Conservation (phyloP, 2,113 vertebrate species). For the Clarias macrocephalus region DNA sequence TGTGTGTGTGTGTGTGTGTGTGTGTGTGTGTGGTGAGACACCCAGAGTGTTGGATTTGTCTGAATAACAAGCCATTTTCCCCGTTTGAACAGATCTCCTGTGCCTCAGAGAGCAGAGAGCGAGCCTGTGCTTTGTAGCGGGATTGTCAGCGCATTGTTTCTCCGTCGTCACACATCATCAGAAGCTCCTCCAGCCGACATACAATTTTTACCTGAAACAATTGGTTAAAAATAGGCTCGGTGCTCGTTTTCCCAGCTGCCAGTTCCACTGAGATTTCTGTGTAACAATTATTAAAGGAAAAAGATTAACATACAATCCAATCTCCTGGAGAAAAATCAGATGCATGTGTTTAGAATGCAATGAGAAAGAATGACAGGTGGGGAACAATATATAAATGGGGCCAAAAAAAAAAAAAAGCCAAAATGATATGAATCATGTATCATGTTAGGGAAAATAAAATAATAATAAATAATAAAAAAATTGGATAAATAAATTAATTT, state of each 20-base stretch:
- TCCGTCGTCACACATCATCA: constrained; percentile 34
- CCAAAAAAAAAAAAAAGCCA: background rate
- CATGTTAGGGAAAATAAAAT: background rate
- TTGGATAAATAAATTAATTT: background rate
- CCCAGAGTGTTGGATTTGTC: constrained; percentile 45
- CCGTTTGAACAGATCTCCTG: constrained; percentile 45
- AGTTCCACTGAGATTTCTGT: background rate
- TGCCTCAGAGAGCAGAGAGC: constrained; percentile 38
- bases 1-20: constrained; percentile 18
- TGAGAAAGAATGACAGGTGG: background rate
- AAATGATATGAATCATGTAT: background rate
- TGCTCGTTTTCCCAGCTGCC: background rate
- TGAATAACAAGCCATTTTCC: constrained; percentile 49
- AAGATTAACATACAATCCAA: background rate
- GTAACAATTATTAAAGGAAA: background rate
- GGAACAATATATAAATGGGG: background rate
- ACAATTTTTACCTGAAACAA: constrained; percentile 41
- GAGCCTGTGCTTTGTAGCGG: constrained; percentile 54
- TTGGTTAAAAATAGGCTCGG: constrained; percentile 46
- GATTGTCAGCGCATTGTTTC: constrained; percentile 47
- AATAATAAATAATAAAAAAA: background rate
- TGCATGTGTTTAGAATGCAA: background rate
- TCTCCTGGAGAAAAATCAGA: background rate
- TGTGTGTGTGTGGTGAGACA: constrained; percentile 31
- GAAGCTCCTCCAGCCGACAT: constrained; percentile 14